Base-by-base conservation (phyloP, 2,113 vertebrate species). In the Struthio camelus region DNA sequence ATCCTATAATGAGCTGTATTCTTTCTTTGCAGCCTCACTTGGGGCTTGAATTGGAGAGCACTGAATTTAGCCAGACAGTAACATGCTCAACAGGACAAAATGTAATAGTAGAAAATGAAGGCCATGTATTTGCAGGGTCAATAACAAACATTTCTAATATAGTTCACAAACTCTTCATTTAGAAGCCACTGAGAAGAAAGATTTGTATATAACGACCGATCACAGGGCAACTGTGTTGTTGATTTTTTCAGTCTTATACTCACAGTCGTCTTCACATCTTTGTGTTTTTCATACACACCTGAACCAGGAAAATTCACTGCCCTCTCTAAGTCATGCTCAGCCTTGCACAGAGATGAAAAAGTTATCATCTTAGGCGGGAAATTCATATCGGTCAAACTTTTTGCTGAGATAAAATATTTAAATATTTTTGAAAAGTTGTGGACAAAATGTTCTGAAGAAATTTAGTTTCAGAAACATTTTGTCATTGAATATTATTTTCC, bases 281-380 rank as follows among this genome's bases (percentile, higher is more conserved):
- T 50, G 48, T 17, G 4, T 34, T 77, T 28, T 80, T 65, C 32
- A 6, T 34, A 28, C 22, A 13, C 4, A 67, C 10, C 9, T 22
- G 18, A 65, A 40, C 13, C 53, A 83, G 53, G n/a, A 86, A 40
- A 72, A 36, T 34, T 15, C 3, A 3, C 6, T 34, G 40, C 8
- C 53, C 16, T 36, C 53, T 15, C 14, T n/a, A 17, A 36, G 32
- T 24, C 17, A 17, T 20, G 36, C 7, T 80, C 44, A 53, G 19
- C 0, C 0, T 16, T 15, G 14, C 4, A 32, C 65, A 51, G n/a
- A 20, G 15, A 28, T 51, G 8, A 62, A 10, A 9, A 53, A 42
- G 10, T 8, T n/a, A 59, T 64, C 11, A 19, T 1, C 1, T 40
- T 42, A 87, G 44, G 32, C 4, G 80, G n/a, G 22, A 79, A 82